Percentiles rank a stretch among this genome's conserved stretches.
These are phyloP conservation scores for Sesamia inferens DNA, from an alignment of 2,888 invertebrate genomes.

Conservation along the genomic window DNA sequence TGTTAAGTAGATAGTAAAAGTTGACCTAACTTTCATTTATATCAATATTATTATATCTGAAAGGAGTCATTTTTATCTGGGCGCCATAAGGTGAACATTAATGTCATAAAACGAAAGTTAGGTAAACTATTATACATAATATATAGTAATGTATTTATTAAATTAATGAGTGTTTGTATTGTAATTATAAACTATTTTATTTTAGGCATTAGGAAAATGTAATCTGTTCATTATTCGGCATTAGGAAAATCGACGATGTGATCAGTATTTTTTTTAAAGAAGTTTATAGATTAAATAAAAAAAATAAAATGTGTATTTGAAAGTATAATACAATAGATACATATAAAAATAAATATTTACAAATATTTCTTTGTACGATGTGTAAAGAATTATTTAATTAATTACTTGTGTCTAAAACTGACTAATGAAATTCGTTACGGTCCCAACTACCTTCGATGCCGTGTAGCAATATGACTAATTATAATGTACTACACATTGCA, in stretches of 20 bases:
- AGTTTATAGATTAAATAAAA: not conserved
- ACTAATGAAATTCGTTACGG: conserved; percentile 19
- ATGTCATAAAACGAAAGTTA: not conserved
- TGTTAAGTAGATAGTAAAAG: not conserved
- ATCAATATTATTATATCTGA: not conserved
- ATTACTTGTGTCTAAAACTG: conserved; percentile 7
- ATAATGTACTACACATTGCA: conserved; percentile 46
- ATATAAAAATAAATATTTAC: not conserved
- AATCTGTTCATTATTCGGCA: not conserved
- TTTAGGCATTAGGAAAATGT: not conserved
- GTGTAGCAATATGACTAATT: conserved; percentile 34
- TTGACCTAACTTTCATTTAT: not conserved
- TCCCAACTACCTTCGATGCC: not conserved
- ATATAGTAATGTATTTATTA: not conserved
- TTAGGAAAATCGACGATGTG: not conserved
- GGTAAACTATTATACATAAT: not conserved
- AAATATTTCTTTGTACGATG: not conserved
- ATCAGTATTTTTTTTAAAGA: not conserved
- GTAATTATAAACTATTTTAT: conserved; percentile 7
- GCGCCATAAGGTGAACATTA: conserved; percentile 13
- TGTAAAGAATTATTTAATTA: conserved; percentile 1
- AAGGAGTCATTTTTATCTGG: not conserved
- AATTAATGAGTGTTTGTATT: conserved; percentile 23
- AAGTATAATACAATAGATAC: not conserved
- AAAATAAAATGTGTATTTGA: not conserved